Evolutionary conservation across 2,888 invertebrate species (phyloP).

Genomic region (Seladonia tumulorum): DNA sequence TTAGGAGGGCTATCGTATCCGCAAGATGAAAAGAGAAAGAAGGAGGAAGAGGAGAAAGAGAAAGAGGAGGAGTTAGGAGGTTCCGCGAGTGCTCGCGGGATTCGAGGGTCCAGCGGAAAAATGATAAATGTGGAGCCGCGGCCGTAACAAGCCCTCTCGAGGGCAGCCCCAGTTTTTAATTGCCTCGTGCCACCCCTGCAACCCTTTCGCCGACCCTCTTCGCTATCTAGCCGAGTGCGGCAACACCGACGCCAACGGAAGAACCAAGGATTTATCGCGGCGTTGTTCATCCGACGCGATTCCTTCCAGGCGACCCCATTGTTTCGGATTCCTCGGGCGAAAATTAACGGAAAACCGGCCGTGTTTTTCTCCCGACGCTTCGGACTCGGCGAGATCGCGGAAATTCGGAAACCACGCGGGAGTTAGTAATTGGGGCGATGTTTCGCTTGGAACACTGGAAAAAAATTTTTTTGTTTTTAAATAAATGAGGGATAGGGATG

Average conservation of each 20-base stretch:
- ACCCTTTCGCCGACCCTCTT: conserved; percentile 37
- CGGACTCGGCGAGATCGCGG: conserved; percentile 61
- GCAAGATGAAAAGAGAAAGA: background rate
- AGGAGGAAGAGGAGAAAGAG: background rate
- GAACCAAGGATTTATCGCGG: conserved; percentile 80
- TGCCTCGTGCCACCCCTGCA: conserved; percentile 58
- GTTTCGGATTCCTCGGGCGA: background rate
- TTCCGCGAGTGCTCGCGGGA: conserved; percentile 21
- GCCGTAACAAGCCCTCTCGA: conserved; percentile 81
- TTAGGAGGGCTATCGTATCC: background rate
- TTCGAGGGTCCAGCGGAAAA: conserved; percentile 76
- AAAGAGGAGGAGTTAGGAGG: background rate
- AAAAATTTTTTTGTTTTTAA: no score
- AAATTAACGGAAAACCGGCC: background rate
- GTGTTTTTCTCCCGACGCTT: background rate
- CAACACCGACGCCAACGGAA: conserved; percentile 37
- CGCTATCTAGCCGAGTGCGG: conserved; percentile 23
- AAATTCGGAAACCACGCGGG: background rate
- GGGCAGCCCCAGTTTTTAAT: conserved; percentile 71
- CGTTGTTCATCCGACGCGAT: conserved; percentile 79
- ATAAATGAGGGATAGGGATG: no score
- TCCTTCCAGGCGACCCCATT: conserved; percentile 16
- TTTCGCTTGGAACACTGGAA: no score
- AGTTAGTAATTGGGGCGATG: background rate
- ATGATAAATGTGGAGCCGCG: conserved; percentile 80